Base-by-base conservation (phyloP, 2,113 vertebrate species). In the Turdus rufiventris region DNA sequence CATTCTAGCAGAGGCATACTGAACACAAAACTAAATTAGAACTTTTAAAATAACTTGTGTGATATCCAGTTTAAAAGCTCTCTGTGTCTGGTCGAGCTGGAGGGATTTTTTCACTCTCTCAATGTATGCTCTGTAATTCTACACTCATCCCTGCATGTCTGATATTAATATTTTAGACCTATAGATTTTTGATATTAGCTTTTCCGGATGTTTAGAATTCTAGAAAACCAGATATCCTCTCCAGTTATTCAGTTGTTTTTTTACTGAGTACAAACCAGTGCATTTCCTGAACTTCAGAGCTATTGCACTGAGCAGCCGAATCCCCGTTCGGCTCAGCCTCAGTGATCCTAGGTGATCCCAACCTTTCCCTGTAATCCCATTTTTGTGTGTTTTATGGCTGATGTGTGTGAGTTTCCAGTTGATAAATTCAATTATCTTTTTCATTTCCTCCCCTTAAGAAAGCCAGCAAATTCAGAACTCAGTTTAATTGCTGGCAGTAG, bases 371-470 rank as follows among this genome's bases (percentile, higher is more conserved):
- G 0, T 1, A 18, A 29, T 56, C 61, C 68, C 5, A 4, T 3
- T 36, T 71, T 40, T 72, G 20, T 42, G 36, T 26, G 17, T 60
- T 80, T 63, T 1, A 6, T 3, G 2, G 17, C 40, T 68, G 43
- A 5, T 77, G 66, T 51, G 9, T 87, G 18, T 24, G 42, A 80
- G 10, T 84, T 89, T 70, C 17, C 63, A 89, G 4, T 19, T 40
- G 50, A 76, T 72, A 65, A 40, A 2, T 83, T 73, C n/a, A 31
- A 26, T 73, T 73, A 40, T 25, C 31, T 53, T 54, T 78, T 72
- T 65, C 25, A 36, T 18, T 34, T 4, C 1, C 3, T 31, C 8
- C 6, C 6, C 5, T 4, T 5, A 1, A 25, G 20, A 60, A 65
- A 56, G 31, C 42, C 40, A 51, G 5, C 13, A 75, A 70, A 70